phyloP scores from a whole-genome alignment of 1,140 invertebrate species.

The Gryon sp. region DNA sequence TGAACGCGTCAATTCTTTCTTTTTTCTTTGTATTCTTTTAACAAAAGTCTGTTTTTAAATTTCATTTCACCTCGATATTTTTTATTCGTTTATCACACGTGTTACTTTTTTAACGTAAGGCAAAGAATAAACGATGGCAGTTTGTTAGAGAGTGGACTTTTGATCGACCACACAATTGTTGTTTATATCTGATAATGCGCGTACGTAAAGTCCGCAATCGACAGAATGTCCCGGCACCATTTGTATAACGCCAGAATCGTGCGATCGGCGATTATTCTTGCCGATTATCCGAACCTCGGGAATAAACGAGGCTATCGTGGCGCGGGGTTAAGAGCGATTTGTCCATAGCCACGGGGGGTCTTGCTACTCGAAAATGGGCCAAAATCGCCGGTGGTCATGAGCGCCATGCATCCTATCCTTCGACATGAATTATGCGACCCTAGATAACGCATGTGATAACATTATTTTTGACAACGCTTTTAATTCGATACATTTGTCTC shows the following conservation, averaged over 20 bases:
- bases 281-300: constrained; percentile 63
- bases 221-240: constrained; percentile 62
- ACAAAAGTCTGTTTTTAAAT: too few relatives aligned
- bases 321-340: constrained; percentile 67
- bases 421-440: constrained; percentile 39
- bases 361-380: constrained; percentile 50
- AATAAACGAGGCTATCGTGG: constrained; percentile 65
- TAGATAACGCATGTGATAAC: constrained; percentile 47
- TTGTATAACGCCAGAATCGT: constrained; percentile 64
- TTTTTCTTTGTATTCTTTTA: too few relatives aligned
- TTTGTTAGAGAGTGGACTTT: constrained; percentile 34
- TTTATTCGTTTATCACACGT: not conserved
- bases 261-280: constrained; percentile 67
- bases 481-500: constrained; percentile 54
- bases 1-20: too few relatives aligned
- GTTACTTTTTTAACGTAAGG: constrained; percentile 11
- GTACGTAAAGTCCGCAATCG: constrained; percentile 56
- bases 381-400: constrained; percentile 39
- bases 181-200: constrained; percentile 58
- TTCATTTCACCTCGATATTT: too few relatives aligned
- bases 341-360: constrained; percentile 67
- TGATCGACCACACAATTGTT: constrained; percentile 48
- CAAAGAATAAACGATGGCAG: constrained; percentile 34
- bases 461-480: constrained; percentile 46
- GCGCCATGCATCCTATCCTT: constrained; percentile 35